Percentiles rank a stretch among this genome's conserved stretches.
Evolutionary conservation across 2,888 invertebrate species (phyloP).

Genomic region (Venustoraphidia nigricollis): DNA sequence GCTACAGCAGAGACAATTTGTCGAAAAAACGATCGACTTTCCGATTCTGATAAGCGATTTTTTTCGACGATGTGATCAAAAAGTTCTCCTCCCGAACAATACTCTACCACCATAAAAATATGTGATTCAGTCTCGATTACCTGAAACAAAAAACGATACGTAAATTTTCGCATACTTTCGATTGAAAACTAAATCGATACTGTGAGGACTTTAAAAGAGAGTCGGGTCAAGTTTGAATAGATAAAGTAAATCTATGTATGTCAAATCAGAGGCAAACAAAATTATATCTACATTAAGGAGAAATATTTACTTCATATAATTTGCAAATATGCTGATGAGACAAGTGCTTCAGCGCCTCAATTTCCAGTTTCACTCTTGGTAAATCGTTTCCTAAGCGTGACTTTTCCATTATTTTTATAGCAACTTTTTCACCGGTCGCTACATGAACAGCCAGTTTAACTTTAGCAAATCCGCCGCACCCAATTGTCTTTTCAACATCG

Average conservation of each 20-base stretch:
- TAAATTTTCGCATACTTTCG: not conserved
- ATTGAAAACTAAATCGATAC: too few species aligned
- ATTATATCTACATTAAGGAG: not conserved
- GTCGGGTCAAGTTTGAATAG: not conserved
- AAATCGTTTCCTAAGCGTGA: slow-evolving; percentile 53
- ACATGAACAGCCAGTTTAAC: slow-evolving; percentile 63
- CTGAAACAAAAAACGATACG: slow-evolving; percentile 13
- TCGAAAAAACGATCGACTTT: slow-evolving; percentile 60
- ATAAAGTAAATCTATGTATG: not conserved
- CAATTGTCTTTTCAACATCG: slow-evolving; percentile 52
- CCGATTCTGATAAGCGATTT: slow-evolving; percentile 50
- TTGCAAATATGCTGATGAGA: slow-evolving; percentile 62
- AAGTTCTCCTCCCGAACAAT: slow-evolving; percentile 68
- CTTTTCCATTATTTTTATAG: slow-evolving; percentile 73
- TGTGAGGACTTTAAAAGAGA: too few species aligned
- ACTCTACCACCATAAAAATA: slow-evolving; percentile 66
- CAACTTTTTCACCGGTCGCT: slow-evolving; percentile 66
- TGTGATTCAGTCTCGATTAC: slow-evolving; percentile 59
- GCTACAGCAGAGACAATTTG: slow-evolving; percentile 67
- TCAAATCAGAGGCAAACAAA: not conserved
- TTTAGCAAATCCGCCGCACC: slow-evolving; percentile 67
- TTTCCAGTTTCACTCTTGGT: slow-evolving; percentile 52
- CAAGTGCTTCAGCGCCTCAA: slow-evolving; percentile 54
- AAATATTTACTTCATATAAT: slow-evolving; percentile 40
- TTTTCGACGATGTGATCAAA: slow-evolving; percentile 74